A percentile compares a stretch with the other conserved stretches of the same genome.
phyloP scores from a whole-genome alignment of 2,113 vertebrate genomes.

The Calidris pugnax region DNA sequence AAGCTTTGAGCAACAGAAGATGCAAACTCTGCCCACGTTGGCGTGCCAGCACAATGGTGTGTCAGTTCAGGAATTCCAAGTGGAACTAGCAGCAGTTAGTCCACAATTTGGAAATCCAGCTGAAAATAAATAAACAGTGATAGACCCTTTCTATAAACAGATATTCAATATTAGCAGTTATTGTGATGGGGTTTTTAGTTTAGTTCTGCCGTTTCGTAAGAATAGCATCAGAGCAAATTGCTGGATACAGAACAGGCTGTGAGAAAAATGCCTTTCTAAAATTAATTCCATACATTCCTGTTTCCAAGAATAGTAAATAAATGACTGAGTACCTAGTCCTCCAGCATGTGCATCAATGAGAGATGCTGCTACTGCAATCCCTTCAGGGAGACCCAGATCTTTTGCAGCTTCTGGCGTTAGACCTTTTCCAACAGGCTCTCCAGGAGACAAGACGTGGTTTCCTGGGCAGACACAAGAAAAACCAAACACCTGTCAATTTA shows the following conservation, averaged over 20 bases:
- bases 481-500: conserved; percentile 64
- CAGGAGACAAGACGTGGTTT: conserved; percentile 83
- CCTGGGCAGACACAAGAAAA: conserved; percentile 80
- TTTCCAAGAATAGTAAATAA: background rate
- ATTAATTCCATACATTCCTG: background rate
- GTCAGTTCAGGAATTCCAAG: background rate
- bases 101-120: background rate
- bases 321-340: conserved; percentile 84
- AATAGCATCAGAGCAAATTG: background rate
- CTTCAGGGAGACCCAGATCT: conserved; percentile 82
- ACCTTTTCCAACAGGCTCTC: conserved; percentile 83
- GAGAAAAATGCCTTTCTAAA: background rate
- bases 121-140: background rate
- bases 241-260: background rate
- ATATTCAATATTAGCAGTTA: background rate
- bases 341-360: conserved; percentile 97
- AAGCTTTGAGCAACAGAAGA: background rate
- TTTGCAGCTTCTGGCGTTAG: conserved; percentile 82
- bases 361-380: conserved; percentile 88
- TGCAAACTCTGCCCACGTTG: background rate
- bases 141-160: background rate
- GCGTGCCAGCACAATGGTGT: background rate
- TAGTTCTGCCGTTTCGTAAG: background rate
- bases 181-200: background rate
- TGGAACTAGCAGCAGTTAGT: background rate